Percentiles rank a stretch among this genome's conserved stretches.
Evolutionary conservation across 2,113 vertebrate species (phyloP).

Genomic region (Anser brachyrhynchus): DNA sequence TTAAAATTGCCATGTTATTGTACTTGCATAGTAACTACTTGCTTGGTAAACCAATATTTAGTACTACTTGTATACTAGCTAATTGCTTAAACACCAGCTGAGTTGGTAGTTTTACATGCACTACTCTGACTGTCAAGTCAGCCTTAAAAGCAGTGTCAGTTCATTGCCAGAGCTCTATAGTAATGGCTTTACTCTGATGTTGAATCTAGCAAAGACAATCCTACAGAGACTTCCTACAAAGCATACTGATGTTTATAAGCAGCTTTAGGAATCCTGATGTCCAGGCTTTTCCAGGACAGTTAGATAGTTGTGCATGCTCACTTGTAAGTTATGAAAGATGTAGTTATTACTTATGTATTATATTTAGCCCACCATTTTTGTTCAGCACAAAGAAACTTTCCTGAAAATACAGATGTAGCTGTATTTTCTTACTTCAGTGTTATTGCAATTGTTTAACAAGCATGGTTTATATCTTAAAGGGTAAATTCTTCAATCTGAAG

Average conservation of each 20-base stretch:
- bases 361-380: not conserved
- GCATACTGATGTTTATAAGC: not conserved
- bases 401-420: not conserved
- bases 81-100: not conserved
- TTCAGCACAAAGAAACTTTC: not conserved
- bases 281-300: not conserved
- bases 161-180: not conserved
- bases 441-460: not conserved
- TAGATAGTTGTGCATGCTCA: not conserved
- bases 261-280: not conserved
- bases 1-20: not conserved
- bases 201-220: not conserved
- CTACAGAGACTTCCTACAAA: not conserved
- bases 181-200: not conserved
- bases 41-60: not conserved
- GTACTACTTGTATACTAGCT: not conserved
- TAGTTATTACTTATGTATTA: not conserved
- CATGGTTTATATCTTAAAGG: not conserved
- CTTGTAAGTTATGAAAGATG: not conserved
- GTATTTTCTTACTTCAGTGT: not conserved
- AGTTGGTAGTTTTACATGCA: not conserved
- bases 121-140: not conserved
- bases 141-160: not conserved
- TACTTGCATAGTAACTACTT: not conserved
- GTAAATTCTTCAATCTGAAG: not conserved